phyloP scores from a whole-genome alignment of 2,113 vertebrate genomes.

The Limnothrissa miodon region DNA sequence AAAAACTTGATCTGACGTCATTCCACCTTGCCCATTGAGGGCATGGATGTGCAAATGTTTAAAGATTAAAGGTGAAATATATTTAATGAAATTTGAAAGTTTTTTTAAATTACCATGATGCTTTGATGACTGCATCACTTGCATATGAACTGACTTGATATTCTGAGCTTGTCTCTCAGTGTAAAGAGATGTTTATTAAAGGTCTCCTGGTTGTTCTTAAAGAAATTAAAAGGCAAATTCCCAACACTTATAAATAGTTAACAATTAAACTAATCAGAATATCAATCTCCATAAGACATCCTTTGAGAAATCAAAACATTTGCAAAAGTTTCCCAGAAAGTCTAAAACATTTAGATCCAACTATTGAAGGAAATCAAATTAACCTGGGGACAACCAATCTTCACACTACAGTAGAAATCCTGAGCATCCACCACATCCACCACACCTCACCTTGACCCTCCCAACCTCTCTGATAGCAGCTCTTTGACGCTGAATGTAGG shows the following conservation, averaged over 20 bases:
- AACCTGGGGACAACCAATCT: neutral
- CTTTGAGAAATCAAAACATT: neutral
- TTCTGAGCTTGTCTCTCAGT: neutral
- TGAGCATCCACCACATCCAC: too few species aligned
- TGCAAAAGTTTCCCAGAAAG: neutral
- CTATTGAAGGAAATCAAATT: neutral
- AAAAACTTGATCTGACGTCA: neutral
- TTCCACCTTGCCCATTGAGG: neutral
- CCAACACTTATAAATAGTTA: neutral
- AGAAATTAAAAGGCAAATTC: neutral
- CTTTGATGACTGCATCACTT: neutral
- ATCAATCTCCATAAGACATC: neutral
- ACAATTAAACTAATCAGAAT: neutral
- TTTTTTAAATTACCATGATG: neutral
- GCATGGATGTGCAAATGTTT: neutral
- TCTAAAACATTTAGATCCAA: neutral
- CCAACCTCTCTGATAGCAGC: neutral
- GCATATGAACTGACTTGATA: neutral
- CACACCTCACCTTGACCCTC: neutral
- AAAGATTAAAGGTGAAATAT: neutral
- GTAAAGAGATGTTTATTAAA: neutral
- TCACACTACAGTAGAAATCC: neutral
- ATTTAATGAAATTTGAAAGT: neutral
- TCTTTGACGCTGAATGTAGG: neutral
- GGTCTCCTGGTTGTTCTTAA: neutral